A percentile compares a stretch with the other conserved stretches of the same genome.
Conservation (phyloP, 35 echinoderm and acorn worm genomes). For the Strongylocentrotus purpuratus region DNA sequence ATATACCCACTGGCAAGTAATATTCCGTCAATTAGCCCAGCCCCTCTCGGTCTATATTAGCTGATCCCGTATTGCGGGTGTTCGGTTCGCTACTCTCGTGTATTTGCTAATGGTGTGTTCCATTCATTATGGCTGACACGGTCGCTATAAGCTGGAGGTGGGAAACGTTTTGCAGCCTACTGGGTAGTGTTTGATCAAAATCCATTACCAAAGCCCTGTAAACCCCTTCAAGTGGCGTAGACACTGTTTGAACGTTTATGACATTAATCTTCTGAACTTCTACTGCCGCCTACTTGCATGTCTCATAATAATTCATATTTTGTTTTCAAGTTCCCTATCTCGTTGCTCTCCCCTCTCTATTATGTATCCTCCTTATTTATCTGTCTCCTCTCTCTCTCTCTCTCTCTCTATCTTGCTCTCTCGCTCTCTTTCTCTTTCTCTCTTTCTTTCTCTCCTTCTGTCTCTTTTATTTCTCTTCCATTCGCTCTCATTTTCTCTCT, state of each 20-base stretch:
- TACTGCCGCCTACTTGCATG: too few relatives aligned
- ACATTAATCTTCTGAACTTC: too few relatives aligned
- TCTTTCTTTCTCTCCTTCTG: background rate
- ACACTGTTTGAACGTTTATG: background rate
- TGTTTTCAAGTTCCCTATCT: too few relatives aligned
- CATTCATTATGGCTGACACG: background rate
- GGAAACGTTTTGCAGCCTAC: background rate
- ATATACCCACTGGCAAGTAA: background rate
- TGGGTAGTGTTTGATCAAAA: background rate
- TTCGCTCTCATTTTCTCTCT: background rate
- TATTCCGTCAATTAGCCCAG: constrained; percentile 1
- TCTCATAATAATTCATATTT: too few relatives aligned
- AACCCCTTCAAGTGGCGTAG: background rate
- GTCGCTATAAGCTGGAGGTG: background rate
- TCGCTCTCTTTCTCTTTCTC: background rate
- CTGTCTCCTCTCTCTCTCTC: background rate
- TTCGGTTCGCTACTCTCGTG: background rate
- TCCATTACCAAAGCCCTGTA: background rate
- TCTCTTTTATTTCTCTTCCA: background rate
- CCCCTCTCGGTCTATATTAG: background rate
- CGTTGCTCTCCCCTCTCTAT: background rate
- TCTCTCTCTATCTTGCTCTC: background rate
- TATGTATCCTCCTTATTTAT: background rate
- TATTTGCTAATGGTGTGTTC: constrained; percentile 17
- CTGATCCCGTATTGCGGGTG: background rate